phyloP scores from a whole-genome alignment of 2,797 vertebrate genomes.

The Characodon lateralis region DNA sequence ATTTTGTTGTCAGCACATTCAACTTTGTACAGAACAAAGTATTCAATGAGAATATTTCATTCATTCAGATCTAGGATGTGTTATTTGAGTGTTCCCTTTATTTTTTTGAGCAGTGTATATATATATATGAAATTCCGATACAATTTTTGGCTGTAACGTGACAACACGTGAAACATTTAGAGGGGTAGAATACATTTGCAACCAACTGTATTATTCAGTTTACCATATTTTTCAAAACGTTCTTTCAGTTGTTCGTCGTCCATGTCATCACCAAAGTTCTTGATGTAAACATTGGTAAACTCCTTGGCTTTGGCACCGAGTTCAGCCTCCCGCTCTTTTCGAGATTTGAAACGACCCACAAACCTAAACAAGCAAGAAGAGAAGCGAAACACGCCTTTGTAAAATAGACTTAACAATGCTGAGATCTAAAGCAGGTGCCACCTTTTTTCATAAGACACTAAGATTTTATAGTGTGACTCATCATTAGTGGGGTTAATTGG shows the following conservation, averaged over 20 bases:
- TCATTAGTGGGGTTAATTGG: conserved; percentile 42
- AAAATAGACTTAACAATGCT: conserved; percentile 43
- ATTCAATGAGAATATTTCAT: too few relatives aligned
- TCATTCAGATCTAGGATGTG: too few relatives aligned
- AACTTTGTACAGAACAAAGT: too few relatives aligned
- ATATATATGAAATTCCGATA: background rate
- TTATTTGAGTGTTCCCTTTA: too few relatives aligned
- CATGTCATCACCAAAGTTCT: conserved; percentile 98
- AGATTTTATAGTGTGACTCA: conserved; percentile 42
- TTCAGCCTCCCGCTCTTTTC: conserved; percentile 96
- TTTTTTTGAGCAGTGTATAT: too few relatives aligned
- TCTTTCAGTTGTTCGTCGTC: conserved; percentile 92
- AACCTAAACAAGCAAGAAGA: conserved; percentile 81
- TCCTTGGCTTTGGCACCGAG: conserved; percentile 98
- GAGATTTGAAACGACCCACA: conserved; percentile 97
- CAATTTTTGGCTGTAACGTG: background rate
- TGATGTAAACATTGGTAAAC: conserved; percentile 99
- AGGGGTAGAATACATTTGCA: background rate
- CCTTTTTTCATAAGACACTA: conserved; percentile 34
- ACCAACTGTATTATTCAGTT: conserved; percentile 24
- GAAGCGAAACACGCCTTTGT: conserved; percentile 53
- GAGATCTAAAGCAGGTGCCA: conserved; percentile 42
- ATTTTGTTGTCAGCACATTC: too few relatives aligned
- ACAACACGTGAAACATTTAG: background rate
- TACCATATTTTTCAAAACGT: conserved; percentile 96